phyloP scores from a whole-genome alignment of 2,888 invertebrate species.

The Drosophila borborema region DNA sequence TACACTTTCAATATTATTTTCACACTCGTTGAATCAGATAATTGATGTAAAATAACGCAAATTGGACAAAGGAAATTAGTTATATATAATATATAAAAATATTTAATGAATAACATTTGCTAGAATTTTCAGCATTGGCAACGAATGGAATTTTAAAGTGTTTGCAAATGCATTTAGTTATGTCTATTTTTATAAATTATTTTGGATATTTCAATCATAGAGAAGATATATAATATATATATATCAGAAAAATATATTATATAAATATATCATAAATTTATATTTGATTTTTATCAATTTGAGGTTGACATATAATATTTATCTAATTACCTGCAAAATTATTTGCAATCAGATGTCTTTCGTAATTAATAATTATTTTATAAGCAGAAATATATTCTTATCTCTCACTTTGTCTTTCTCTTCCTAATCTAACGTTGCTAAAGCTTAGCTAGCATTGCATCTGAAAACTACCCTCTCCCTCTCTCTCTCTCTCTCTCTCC shows the following conservation, averaged over 20 bases:
- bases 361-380: neutral
- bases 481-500: neutral
- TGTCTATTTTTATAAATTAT: neutral
- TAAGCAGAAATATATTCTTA: neutral
- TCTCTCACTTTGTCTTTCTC: neutral
- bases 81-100: neutral
- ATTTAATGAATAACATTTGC: neutral
- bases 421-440: conserved; percentile 8
- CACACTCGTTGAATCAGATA: conserved; percentile 4
- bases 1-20: conserved; percentile 28
- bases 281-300: too few species aligned
- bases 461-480: neutral
- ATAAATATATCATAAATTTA: too few species aligned
- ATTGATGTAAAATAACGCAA: neutral
- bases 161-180: neutral
- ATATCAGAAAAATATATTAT: neutral
- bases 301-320: too few species aligned
- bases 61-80: neutral
- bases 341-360: too few species aligned
- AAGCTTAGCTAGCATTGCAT: conserved; percentile 19
- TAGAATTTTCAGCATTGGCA: neutral
- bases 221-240: neutral
- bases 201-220: neutral
- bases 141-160: neutral
- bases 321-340: too few species aligned